phyloP scores from a whole-genome alignment of 2,888 invertebrate genomes.

The Cynaeus angustus region DNA sequence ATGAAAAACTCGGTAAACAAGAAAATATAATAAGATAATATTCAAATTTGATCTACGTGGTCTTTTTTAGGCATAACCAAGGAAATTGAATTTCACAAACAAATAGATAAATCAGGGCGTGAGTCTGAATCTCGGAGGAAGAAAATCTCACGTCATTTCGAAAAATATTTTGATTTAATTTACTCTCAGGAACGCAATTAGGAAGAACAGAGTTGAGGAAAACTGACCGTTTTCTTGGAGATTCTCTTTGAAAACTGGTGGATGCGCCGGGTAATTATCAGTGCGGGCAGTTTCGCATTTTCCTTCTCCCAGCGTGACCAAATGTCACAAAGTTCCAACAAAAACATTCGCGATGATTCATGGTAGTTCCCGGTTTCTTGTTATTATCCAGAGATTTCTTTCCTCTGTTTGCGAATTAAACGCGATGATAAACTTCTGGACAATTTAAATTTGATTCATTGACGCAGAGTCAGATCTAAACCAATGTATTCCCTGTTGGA shows the following conservation, averaged over 20 bases:
- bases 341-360: slow-evolving; percentile 22
- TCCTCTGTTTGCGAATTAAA: slow-evolving; percentile 1
- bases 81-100: slow-evolving; percentile 65
- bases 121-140: slow-evolving; percentile 46
- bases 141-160: slow-evolving; percentile 23
- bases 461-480: slow-evolving; percentile 6
- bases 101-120: slow-evolving; percentile 63
- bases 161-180: slow-evolving; percentile 35
- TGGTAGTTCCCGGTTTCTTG: slow-evolving; percentile 17
- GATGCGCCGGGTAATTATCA: too few species aligned
- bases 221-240: too few species aligned
- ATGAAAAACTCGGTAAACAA: slow-evolving; percentile 49
- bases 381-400: slow-evolving; percentile 17
- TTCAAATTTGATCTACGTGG: slow-evolving; percentile 57
- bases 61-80: slow-evolving; percentile 53
- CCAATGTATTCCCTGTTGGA: slow-evolving; percentile 14
- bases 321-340: slow-evolving; percentile 15
- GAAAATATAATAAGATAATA: slow-evolving; percentile 54
- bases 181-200: slow-evolving; percentile 6
- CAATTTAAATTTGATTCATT: slow-evolving; percentile 29
- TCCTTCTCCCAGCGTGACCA: slow-evolving; percentile 24
- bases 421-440: slow-evolving; percentile 13
- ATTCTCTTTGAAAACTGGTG: too few species aligned
- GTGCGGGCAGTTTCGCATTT: neutral
- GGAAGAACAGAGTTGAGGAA: too few species aligned